Conservation (phyloP, 2,113 vertebrate species). For the Salvator merianae region DNA sequence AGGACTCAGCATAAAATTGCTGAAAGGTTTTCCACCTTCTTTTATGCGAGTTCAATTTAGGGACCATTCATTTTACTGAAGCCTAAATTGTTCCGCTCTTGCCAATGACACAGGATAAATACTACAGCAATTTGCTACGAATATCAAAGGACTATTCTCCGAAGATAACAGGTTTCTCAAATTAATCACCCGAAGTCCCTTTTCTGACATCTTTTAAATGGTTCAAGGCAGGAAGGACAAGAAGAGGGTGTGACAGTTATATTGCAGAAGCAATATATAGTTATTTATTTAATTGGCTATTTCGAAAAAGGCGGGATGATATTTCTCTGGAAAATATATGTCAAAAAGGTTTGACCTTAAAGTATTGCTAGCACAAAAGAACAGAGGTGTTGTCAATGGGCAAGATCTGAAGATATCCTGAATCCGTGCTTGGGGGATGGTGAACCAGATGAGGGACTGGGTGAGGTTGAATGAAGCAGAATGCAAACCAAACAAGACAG, state of each 20-base stretch:
- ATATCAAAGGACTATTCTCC: background rate
- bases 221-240: background rate
- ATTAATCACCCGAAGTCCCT: background rate
- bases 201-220: background rate
- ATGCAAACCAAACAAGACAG: no score
- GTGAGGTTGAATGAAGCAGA: no score
- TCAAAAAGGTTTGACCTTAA: background rate
- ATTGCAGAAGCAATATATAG: background rate
- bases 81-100: background rate
- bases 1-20: background rate
- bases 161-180: background rate
- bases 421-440: no score
- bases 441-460: no score
- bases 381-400: no score
- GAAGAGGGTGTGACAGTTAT: background rate
- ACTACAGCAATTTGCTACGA: slow-evolving; percentile 5
- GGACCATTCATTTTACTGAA: background rate
- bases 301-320: background rate
- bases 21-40: background rate
- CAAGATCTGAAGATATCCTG: no score
- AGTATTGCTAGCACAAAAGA: background rate
- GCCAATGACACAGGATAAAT: background rate
- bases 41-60: background rate
- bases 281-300: background rate
- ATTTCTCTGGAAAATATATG: background rate